phyloP scores from a whole-genome alignment of 1,140 invertebrate species.

The Drosophila ercepeae region DNA sequence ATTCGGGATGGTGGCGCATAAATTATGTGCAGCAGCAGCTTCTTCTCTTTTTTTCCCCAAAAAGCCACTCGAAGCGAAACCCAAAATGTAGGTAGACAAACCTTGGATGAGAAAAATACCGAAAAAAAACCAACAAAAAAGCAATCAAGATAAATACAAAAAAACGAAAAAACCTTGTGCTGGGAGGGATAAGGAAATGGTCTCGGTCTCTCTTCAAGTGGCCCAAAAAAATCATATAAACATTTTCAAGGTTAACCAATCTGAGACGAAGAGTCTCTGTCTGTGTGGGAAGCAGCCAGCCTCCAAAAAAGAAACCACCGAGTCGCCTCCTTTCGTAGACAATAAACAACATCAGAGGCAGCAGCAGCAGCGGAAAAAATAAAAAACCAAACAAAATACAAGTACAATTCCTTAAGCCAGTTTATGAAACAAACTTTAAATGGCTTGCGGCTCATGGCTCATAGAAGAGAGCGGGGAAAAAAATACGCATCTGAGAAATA shows the following conservation, averaged over 20 bases:
- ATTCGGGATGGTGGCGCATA: constrained; percentile 42
- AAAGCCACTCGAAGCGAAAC: constrained; percentile 41
- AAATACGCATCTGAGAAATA: constrained; percentile 21
- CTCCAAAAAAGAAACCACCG: background rate
- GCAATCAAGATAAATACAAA: constrained; percentile 19
- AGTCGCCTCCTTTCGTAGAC: constrained; percentile 5
- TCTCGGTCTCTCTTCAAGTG: constrained; percentile 10
- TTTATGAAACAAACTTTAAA: constrained; percentile 34
- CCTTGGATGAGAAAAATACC: constrained; percentile 23
- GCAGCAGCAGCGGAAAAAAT: background rate
- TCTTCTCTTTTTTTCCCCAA: constrained; percentile 18
- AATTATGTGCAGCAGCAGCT: constrained; percentile 58
- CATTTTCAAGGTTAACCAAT: constrained; percentile 51
- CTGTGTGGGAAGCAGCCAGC: constrained; percentile 11
- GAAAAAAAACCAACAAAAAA: constrained; percentile 8
- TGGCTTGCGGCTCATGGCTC: constrained; percentile 29
- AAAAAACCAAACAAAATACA: constrained; percentile 6
- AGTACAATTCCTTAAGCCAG: constrained; percentile 42
- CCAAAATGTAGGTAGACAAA: constrained; percentile 40
- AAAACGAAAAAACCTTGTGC: background rate
- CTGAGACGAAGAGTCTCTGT: background rate
- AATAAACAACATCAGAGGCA: constrained; percentile 3
- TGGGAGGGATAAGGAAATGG: constrained; percentile 35
- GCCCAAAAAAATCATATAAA: constrained; percentile 45
- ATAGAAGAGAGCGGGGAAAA: constrained; percentile 7